Base-by-base conservation (phyloP, 1,140 invertebrate species). In the Drosophila arizonae region DNA sequence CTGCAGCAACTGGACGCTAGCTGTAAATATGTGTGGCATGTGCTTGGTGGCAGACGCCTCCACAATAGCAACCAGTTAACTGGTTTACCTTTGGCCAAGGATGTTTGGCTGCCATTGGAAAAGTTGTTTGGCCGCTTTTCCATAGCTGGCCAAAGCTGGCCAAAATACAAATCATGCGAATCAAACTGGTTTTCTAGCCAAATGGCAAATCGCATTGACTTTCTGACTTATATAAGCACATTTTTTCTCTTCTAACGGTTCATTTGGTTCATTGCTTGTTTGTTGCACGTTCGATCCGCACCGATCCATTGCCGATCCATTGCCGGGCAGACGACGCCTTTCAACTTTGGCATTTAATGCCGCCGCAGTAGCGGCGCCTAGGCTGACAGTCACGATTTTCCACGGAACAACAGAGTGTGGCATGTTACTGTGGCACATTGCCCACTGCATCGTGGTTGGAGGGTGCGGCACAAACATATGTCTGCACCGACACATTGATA, bases 11-110 rank as follows among this genome's bases (percentile, higher is more conserved):
- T 45, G 56, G 43, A n/a, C 56, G 17, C 57, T 48, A 33, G 28
- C 26, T 62, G 21, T 60, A 74, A 77, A 75, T 67, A 62, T 50
- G 11, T 74, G 70, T 36, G 48, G 54, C 62, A 45, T 33, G 48
- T 24, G 10, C 45, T 30, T 55, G 28, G 26, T 30, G 55, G 66
- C 74, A 81, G 75, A 81, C 80, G 62, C 80, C 80, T 75, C 69
- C 80, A 65, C 74, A 54, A 24, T 1, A 85, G 79, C 77, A 70
- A 56, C 36, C 36, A 39, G 73, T 81, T 86, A 81, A 86, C 81
- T 86, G 81, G 81, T 87, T 86, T 86, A 86, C 82, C 81, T 86
- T 86, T 86, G 82, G 67, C 81, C 81, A 86, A 86, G 81, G 81
- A 86, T 86, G 81, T 87, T 78, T 81, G 80, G 67, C 60, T 57